Evolutionary conservation across 2,113 vertebrate species (phyloP).

Genomic region (Thamnophis sirtalis): DNA sequence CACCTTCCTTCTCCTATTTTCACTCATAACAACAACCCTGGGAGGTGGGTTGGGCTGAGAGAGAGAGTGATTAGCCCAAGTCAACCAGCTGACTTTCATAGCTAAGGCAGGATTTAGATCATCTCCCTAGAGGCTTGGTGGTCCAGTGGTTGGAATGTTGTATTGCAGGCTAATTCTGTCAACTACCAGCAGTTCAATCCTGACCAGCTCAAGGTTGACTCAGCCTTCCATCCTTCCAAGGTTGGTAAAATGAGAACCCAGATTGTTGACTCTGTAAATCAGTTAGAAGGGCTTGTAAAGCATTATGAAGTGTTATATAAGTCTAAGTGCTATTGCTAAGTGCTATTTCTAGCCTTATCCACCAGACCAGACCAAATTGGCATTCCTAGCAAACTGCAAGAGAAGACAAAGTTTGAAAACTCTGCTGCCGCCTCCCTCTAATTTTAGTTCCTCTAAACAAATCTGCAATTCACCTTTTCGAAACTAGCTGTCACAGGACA

Average conservation of each 20-base stretch:
- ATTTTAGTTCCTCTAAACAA: not conserved
- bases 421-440: not conserved
- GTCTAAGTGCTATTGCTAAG: not conserved
- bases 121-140: not conserved
- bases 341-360: not conserved
- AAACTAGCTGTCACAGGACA: constrained; percentile 28
- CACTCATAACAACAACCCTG: not conserved
- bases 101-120: not conserved
- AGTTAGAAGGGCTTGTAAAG: not conserved
- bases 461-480: constrained; percentile 55
- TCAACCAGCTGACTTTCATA: not conserved
- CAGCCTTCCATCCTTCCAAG: not conserved
- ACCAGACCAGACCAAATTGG: not conserved
- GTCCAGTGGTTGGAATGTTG: not conserved
- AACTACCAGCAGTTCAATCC: too few species aligned
- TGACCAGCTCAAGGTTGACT: not conserved
- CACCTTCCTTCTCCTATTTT: not conserved
- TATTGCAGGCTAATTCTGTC: not conserved
- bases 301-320: not conserved
- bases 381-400: not conserved
- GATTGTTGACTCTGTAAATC: too few species aligned
- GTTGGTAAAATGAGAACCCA: too few species aligned
- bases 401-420: not conserved
- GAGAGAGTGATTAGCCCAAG: not conserved
- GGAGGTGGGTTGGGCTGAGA: not conserved